Evolutionary conservation across 2,888 invertebrate species (phyloP), one percentile per base, ranked within the genome.

Genomic region (Volucella zonaria): DNA sequence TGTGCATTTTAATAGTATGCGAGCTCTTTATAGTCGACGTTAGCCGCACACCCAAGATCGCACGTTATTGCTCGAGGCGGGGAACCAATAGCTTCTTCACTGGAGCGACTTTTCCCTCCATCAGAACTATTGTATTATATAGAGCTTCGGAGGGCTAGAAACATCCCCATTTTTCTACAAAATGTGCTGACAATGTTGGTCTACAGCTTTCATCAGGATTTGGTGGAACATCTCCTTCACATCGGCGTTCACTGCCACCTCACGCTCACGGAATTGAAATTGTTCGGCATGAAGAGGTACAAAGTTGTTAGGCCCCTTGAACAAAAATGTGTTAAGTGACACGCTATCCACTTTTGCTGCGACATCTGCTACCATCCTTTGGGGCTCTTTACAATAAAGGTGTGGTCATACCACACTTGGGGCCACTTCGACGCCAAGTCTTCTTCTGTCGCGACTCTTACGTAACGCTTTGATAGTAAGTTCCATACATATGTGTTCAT

Each of bases 331-430:
- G 49, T 87, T 87, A 2, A 87, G 43, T 1, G 74, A 82, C 1
- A 80, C 42, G 3, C 74, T 76, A 11, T 74, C n/a, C 10, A 77
- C 79, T 6, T 61, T 54, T 6, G 79, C 82, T 4, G 87, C 87
- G 14, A 76, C 85, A 66, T 82, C 85, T 40, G 61, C 68, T 9
- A 85, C 78, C 11, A 83, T 14, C 31, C 71, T 43, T 77, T 76
- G 15, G 68, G 73, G n/a, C 82, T 87, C 8, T 45, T 31, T 0
- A 80, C 76, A 1, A 56, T 70, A 18, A 81, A 88, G 43, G 88
- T 87, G 1, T 88, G 88, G 4, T 88, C 45, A 67, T 88, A 89
- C 89, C 88, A 89, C 0, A 77, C 82, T 47, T 67, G 82, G 9
- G 66, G 47, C 42, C 75, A 52, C 2, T 49, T 31, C 40, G 42